Conservation (phyloP, 2,113 vertebrate species). For the Drymodes brunneopygia region DNA sequence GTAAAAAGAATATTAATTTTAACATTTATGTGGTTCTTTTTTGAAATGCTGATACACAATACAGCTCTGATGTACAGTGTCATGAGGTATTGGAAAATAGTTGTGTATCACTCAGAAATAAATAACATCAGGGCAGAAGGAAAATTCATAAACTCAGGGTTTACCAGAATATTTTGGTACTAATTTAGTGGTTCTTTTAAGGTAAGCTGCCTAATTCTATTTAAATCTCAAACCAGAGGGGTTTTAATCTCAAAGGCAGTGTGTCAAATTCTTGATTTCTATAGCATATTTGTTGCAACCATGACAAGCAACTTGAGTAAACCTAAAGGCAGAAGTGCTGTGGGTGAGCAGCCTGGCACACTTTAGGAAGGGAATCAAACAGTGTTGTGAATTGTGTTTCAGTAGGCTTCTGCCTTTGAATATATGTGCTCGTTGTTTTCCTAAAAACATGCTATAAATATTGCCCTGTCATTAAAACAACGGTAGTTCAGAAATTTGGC, state of each 20-base stretch:
- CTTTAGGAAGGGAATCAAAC: not conserved
- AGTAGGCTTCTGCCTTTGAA: not conserved
- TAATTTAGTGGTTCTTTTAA: not conserved
- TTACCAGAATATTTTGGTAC: not conserved
- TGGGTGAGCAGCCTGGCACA: not conserved
- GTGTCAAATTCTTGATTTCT: not conserved
- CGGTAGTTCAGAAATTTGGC: not conserved
- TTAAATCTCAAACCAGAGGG: not conserved
- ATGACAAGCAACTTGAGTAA: not conserved
- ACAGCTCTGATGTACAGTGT: not conserved
- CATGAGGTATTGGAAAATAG: not conserved
- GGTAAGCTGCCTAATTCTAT: not conserved
- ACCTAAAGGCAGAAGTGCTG: not conserved
- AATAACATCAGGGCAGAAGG: not conserved
- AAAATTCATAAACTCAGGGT: not conserved
- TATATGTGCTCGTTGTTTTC: not conserved
- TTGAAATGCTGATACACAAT: not conserved
- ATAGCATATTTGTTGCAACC: not conserved
- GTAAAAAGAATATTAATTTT: not conserved
- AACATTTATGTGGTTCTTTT: not conserved
- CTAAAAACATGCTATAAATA: not conserved
- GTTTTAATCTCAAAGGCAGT: not conserved
- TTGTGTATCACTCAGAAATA: not conserved
- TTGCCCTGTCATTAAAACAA: not conserved
- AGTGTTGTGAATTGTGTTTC: not conserved